A percentile compares a stretch with the other conserved stretches of the same genome.
phyloP scores from a whole-genome alignment of 37 sponge, comb jelly and placozoan species.

The Mnemiopsis leidyi region DNA sequence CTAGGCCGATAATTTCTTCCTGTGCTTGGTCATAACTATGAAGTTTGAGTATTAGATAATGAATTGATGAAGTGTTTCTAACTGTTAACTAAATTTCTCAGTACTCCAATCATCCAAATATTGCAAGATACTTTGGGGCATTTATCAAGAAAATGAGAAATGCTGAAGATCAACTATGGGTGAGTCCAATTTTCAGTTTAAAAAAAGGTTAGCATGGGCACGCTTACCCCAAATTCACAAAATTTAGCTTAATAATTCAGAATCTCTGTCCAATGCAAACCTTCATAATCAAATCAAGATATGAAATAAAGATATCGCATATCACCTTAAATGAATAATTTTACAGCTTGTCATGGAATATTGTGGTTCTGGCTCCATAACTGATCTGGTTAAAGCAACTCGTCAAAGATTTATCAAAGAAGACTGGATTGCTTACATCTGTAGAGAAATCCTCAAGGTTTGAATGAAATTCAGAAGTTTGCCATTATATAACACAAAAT shows the following conservation, averaged over 20 bases:
- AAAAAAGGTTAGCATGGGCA: no score
- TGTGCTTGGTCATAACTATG: slow-evolving; percentile 26
- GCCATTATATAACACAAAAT: no score
- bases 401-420: slow-evolving; percentile 83
- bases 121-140: slow-evolving; percentile 97
- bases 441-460: slow-evolving; percentile 85
- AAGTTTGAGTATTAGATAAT: no score
- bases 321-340: neutral
- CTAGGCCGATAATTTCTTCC: neutral
- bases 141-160: slow-evolving; percentile 78
- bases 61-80: no score
- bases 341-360: slow-evolving; percentile 96
- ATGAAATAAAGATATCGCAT: no score
- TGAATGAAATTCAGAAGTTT: no score
- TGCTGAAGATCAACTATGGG: slow-evolving; percentile 13
- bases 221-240: no score
- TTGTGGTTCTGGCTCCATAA: slow-evolving; percentile 97
- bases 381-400: slow-evolving; percentile 75
- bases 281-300: no score
- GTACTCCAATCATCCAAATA: slow-evolving; percentile 92
- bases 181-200: neutral
- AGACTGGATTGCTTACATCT: slow-evolving; percentile 95
- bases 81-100: no score
- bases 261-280: no score
- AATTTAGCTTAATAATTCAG: no score